A percentile compares a stretch with the other conserved stretches of the same genome.
Evolutionary conservation across 2,797 vertebrate species (phyloP).

Genomic region (Danio choprae): DNA sequence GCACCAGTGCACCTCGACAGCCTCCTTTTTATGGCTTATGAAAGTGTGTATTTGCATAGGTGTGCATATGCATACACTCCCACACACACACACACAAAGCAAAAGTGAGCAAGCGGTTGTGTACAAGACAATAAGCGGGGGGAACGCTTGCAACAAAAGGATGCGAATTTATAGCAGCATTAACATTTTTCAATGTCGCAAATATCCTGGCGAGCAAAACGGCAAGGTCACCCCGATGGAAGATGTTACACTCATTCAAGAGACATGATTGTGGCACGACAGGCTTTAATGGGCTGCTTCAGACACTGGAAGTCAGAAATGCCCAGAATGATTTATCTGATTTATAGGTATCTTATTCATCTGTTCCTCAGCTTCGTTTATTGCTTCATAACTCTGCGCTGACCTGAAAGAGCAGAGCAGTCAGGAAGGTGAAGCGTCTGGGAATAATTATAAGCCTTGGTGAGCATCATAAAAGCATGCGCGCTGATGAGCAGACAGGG

Average conservation of each 20-base stretch:
- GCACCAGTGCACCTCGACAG: slow-evolving; percentile 44
- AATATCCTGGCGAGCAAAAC: slow-evolving; percentile 29
- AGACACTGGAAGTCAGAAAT: slow-evolving; percentile 26
- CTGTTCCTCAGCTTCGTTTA: slow-evolving; percentile 41
- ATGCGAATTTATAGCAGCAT: slow-evolving; percentile 26
- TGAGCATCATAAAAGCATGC: slow-evolving; percentile 39
- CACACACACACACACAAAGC: not conserved
- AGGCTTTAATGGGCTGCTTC: slow-evolving; percentile 40
- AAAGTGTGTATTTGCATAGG: slow-evolving; percentile 12
- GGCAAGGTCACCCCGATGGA: slow-evolving; percentile 22
- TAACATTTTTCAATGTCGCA: slow-evolving; percentile 25
- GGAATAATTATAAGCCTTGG: slow-evolving; percentile 57
- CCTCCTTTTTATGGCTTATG: slow-evolving; percentile 41
- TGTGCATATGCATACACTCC: slow-evolving; percentile 1
- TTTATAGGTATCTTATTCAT: slow-evolving; percentile 49
- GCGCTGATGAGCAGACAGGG: slow-evolving; percentile 41
- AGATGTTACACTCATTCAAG: not conserved
- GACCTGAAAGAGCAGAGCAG: slow-evolving; percentile 40
- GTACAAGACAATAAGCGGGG: not conserved
- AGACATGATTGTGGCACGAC: slow-evolving; percentile 23
- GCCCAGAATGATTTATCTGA: slow-evolving; percentile 32
- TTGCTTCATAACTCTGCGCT: slow-evolving; percentile 49
- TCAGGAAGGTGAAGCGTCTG: slow-evolving; percentile 52
- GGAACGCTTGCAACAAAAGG: slow-evolving; percentile 12
- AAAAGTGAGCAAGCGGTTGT: slow-evolving; percentile 18